Evolutionary conservation across 2,797 vertebrate species (phyloP).

Genomic region (Peromyscus melanophrys): DNA sequence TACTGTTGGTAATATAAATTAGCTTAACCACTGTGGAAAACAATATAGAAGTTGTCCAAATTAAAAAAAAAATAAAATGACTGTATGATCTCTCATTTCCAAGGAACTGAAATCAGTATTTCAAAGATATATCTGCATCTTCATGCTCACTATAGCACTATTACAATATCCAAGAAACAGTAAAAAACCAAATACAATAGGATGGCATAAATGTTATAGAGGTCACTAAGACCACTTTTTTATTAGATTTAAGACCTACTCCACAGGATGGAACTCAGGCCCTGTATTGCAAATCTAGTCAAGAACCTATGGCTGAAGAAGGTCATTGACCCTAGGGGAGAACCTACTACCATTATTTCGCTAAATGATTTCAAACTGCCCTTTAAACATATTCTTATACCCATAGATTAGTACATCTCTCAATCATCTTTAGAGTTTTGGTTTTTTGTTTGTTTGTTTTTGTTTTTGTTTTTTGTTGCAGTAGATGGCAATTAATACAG

Average conservation of each 20-base stretch:
- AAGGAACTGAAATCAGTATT: neutral
- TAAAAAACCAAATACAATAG: neutral
- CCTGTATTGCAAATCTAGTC: neutral
- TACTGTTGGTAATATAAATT: neutral
- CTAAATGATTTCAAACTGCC: neutral
- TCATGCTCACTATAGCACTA: neutral
- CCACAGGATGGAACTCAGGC: no score
- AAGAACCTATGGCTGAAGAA: neutral
- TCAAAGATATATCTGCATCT: neutral
- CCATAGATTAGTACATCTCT: neutral
- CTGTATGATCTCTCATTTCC: neutral
- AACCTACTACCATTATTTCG: neutral
- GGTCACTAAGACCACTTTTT: neutral
- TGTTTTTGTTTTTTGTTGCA: no score
- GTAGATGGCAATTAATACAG: neutral
- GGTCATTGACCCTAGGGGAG: neutral
- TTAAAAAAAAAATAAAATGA: neutral
- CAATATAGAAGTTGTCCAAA: neutral
- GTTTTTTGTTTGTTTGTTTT: no score
- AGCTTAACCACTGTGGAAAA: neutral
- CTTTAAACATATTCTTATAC: neutral
- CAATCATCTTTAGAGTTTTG: neutral
- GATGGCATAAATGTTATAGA: neutral
- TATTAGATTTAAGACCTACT: neutral
- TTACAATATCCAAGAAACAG: neutral